Evolutionary conservation across 2,113 vertebrate genomes (phyloP).

Genomic region (Cygnus atratus): DNA sequence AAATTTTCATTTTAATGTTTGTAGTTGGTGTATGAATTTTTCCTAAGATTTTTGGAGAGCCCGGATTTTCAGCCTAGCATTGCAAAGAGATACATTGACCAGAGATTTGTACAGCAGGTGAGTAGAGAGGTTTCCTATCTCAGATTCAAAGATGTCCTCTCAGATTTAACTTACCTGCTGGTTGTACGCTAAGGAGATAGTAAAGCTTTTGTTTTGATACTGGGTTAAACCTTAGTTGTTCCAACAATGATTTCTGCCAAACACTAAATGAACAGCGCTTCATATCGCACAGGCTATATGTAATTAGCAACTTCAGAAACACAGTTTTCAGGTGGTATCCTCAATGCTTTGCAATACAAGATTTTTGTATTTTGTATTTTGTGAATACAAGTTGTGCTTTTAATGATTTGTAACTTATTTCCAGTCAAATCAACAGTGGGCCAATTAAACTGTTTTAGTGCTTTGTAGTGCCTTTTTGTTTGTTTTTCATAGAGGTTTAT

Average conservation of each 20-base stretch:
- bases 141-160: neutral
- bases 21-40: conserved; percentile 97
- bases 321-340: neutral
- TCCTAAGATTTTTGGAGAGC: conserved; percentile 96
- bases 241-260: neutral
- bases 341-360: neutral
- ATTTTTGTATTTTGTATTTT: neutral
- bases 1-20: conserved; percentile 23
- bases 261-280: neutral
- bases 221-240: neutral
- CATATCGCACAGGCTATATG: neutral
- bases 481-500: neutral
- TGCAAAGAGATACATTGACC: conserved; percentile 94
- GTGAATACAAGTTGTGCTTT: neutral
- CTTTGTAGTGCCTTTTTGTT: neutral
- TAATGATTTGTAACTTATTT: neutral
- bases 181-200: neutral
- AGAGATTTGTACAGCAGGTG: conserved; percentile 99
- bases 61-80: conserved; percentile 97
- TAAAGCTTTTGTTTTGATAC: neutral
- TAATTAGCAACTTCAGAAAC: neutral
- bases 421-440: neutral
- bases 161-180: neutral
- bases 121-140: neutral
- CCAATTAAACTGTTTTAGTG: neutral